These are phyloP conservation scores for Agriotes lineatus DNA, from an alignment of 2,888 invertebrate genomes.

Conservation along the genomic window DNA sequence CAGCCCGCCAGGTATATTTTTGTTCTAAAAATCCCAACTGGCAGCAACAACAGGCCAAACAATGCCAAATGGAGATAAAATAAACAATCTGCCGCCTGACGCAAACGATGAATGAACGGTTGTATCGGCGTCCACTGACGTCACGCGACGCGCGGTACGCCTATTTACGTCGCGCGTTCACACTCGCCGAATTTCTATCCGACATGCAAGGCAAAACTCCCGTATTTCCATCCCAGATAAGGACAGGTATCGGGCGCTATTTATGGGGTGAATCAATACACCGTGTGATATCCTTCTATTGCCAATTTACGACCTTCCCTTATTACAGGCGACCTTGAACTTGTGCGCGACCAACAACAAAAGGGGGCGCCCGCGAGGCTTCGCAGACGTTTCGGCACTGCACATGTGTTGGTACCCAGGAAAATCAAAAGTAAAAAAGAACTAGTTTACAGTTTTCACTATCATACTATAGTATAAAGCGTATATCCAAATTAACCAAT, in stretches of 20 bases:
- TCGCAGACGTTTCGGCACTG: too few species aligned
- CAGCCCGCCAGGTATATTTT: too few species aligned
- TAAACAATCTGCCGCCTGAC: constrained; percentile 45
- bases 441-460: too few species aligned
- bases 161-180: constrained; percentile 36
- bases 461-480: too few species aligned
- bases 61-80: constrained; percentile 42
- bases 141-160: constrained; percentile 33
- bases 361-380: neutral
- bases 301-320: constrained; percentile 25
- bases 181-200: constrained; percentile 5
- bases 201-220: neutral
- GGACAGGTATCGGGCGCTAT: neutral
- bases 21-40: too few species aligned
- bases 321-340: constrained; percentile 32
- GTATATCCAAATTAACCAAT: too few species aligned
- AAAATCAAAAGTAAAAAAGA: too few species aligned
- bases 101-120: constrained; percentile 48
- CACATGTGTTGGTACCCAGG: too few species aligned
- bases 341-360: constrained; percentile 19
- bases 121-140: constrained; percentile 41
- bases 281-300: constrained; percentile 15
- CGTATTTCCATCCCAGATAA: constrained; percentile 2
- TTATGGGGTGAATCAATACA: constrained; percentile 10
- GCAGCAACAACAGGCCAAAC: constrained; percentile 37